A percentile compares a stretch with the other conserved stretches of the same genome.
Evolutionary conservation across 2,888 invertebrate species (phyloP).

Genomic region (Patella pellucida): DNA sequence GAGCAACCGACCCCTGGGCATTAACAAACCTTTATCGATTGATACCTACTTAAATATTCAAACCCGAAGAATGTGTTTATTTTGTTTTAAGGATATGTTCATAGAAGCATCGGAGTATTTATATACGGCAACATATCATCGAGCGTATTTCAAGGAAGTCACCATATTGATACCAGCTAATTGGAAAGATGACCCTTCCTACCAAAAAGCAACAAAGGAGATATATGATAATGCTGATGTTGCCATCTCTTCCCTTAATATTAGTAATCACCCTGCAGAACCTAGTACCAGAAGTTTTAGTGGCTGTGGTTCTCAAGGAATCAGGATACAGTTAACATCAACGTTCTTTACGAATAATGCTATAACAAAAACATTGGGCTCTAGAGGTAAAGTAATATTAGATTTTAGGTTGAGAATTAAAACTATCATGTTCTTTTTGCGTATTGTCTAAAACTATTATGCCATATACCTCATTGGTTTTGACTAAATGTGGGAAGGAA

Average conservation of each 20-base stretch:
- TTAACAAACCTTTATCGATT: too few species aligned
- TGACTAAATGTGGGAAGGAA: too few species aligned
- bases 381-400: too few species aligned
- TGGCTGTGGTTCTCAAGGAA: slow-evolving; percentile 56
- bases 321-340: slow-evolving; percentile 52
- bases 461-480: too few species aligned
- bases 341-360: slow-evolving; percentile 39
- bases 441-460: too few species aligned
- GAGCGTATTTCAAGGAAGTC: slow-evolving; percentile 74
- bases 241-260: background rate
- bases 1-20: too few species aligned
- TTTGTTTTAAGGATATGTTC: slow-evolving; percentile 73
- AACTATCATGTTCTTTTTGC: too few species aligned
- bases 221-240: slow-evolving; percentile 73
- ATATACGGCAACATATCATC: slow-evolving; percentile 74
- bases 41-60: too few species aligned
- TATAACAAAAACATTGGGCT: too few species aligned
- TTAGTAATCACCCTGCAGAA: background rate
- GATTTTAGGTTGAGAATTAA: too few species aligned
- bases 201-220: slow-evolving; percentile 12
- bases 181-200: slow-evolving; percentile 70
- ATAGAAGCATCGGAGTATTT: slow-evolving; percentile 76
- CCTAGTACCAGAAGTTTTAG: slow-evolving; percentile 42
- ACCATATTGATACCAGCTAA: slow-evolving; percentile 77
- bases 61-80: too few species aligned